Evolutionary conservation across 2,797 vertebrate genomes (phyloP).

Genomic region (Mormyrus proboscirostris): DNA sequence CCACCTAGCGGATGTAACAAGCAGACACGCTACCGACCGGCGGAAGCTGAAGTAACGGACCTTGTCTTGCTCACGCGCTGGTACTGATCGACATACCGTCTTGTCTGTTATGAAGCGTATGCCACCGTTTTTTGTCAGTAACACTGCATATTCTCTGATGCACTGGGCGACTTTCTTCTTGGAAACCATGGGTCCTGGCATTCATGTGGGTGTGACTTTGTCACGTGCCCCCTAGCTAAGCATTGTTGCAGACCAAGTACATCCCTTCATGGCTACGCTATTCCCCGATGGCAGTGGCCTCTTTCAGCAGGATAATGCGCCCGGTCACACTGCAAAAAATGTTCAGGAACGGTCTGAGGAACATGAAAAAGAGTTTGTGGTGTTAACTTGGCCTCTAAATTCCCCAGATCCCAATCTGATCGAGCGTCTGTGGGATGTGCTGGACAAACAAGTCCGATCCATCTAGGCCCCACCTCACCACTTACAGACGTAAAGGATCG

Average conservation of each 20-base stretch:
- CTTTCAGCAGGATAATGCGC: neutral
- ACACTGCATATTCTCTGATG: neutral
- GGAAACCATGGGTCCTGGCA: neutral
- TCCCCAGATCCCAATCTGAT: neutral
- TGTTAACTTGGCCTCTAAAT: neutral
- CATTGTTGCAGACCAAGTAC: neutral
- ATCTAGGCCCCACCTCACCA: neutral
- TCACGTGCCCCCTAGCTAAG: neutral
- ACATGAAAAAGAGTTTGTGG: neutral
- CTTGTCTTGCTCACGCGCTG: neutral
- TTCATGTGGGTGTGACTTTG: neutral
- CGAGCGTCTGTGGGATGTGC: neutral
- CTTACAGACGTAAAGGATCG: neutral
- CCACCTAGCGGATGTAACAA: conserved; percentile 6
- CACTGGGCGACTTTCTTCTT: neutral
- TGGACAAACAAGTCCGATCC: neutral
- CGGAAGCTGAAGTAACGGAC: neutral
- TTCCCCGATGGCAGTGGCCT: neutral
- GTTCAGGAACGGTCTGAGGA: neutral
- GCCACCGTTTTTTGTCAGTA: neutral
- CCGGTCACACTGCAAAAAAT: neutral
- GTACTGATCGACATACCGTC: neutral
- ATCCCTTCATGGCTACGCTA: neutral
- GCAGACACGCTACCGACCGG: neutral
- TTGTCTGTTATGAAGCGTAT: neutral